Evolutionary conservation across 2,113 vertebrate species (phyloP), one percentile per base, ranked within the genome.

Genomic region (Balaenoptera acutorostrata): DNA sequence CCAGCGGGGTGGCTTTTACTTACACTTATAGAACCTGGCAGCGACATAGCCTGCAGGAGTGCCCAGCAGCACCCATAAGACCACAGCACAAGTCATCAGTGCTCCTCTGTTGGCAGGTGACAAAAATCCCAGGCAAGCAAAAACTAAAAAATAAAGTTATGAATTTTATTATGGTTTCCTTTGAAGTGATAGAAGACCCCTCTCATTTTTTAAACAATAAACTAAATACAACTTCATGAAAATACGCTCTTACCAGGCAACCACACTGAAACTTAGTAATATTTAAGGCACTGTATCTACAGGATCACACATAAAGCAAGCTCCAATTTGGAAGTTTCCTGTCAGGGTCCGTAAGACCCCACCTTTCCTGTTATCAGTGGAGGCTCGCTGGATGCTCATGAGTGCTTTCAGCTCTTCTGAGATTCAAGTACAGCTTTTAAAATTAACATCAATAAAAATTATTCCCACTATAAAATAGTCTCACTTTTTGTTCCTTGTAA

Each of bases 11-110:
- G 94, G 64, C n/a, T 91, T 98, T 98, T 94, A 99, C 99, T 99
- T 98, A 99, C 99, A 99, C 98, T 99, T 99, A 99, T 99, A 99
- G 99, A 99, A 99, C 98, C 99, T 99, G 99, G 99, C 99, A 98
- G 99, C 99, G 96, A 99, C 99, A 27, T 99, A 99, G 99, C 99
- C 99, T 15, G 99, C 99, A 98, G 99, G 99, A 98, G 99, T 99
- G 98, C 99, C 99, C 94, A 99, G 99, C 61, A 99, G 98, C 92
- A 99, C 99, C 99, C 99, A 99, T 74, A 99, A 95, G 46, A 99
- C 99, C 94, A 99, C 99, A n/a, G 99, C 99, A 96, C 99, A 99
- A 0, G 99, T 99, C 99, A 99, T 99, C 75, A 99, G 98, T 27
- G 99, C 99, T 55, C 99, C 99, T 95, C 99, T 99, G 98, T 99